phyloP scores from a whole-genome alignment of 2,113 vertebrate genomes.

The Enhydra lutris region DNA sequence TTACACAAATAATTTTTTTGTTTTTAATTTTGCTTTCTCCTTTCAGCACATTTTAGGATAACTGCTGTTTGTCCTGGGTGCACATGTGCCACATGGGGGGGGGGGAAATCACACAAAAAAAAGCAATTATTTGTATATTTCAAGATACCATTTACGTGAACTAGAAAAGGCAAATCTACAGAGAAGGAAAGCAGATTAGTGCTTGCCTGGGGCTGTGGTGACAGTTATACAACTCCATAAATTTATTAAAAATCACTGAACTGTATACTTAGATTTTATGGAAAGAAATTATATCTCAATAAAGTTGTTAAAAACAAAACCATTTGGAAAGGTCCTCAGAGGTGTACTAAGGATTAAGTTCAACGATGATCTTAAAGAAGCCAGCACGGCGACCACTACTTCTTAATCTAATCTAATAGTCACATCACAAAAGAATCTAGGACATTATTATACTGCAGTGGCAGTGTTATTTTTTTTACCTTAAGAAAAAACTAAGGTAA shows the following conservation, averaged over 20 bases:
- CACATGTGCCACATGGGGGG: not conserved
- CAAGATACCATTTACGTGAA: not conserved
- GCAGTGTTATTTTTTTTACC: not conserved
- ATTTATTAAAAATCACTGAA: not conserved
- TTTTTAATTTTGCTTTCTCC: not conserved
- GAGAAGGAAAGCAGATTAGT: not conserved
- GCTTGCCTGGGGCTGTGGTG: not conserved
- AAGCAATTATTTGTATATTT: not conserved
- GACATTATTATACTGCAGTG: not conserved
- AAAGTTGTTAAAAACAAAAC: not conserved
- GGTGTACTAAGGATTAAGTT: not conserved
- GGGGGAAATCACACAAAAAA: not conserved
- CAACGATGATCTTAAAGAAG: not conserved
- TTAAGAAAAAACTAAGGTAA: not conserved
- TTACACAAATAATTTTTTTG: not conserved
- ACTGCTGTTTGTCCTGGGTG: not conserved
- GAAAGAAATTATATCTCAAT: not conserved
- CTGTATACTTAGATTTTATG: not conserved
- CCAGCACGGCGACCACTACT: not conserved
- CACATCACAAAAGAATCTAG: not conserved
- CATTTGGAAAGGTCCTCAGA: not conserved
- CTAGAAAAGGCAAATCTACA: not conserved
- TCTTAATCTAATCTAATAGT: not conserved
- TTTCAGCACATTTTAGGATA: not conserved
- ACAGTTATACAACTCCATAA: not conserved